phyloP scores from a whole-genome alignment of 2,888 invertebrate genomes.

The Gryllus longicercus region DNA sequence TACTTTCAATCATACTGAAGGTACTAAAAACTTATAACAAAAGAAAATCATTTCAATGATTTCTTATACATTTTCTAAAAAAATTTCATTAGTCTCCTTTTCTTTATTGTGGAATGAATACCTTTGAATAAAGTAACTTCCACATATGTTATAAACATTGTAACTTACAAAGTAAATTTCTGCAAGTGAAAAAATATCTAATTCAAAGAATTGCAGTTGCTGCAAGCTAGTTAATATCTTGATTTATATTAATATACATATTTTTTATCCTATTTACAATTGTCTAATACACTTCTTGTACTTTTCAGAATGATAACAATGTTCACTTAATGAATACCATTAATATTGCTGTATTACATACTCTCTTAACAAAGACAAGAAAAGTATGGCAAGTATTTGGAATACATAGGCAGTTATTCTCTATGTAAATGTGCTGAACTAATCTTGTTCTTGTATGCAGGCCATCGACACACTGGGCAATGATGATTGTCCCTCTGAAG shows the following conservation, averaged over 20 bases:
- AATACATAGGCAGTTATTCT: neutral
- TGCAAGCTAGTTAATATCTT: too few relatives aligned
- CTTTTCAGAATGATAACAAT: neutral
- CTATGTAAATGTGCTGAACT: slow-evolving; percentile 24
- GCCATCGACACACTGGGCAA: slow-evolving; percentile 55
- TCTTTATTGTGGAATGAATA: too few relatives aligned
- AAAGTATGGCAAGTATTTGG: neutral
- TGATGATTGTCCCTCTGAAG: slow-evolving; percentile 51
- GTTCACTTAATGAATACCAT: neutral
- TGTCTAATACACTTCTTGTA: slow-evolving; percentile 17
- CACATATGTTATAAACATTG: too few relatives aligned
- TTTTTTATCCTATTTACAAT: neutral
- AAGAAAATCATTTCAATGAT: too few relatives aligned
- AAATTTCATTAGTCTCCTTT: too few relatives aligned
- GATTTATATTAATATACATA: neutral
- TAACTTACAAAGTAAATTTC: too few relatives aligned
- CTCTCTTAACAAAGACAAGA: slow-evolving; percentile 19
- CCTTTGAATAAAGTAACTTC: too few relatives aligned
- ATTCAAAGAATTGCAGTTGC: too few relatives aligned
- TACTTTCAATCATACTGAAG: too few relatives aligned
- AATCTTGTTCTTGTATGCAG: slow-evolving; percentile 47
- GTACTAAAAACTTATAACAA: too few relatives aligned
- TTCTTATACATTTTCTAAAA: too few relatives aligned
- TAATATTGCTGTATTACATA: slow-evolving; percentile 3
- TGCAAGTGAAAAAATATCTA: too few relatives aligned